Evolutionary conservation across 2,113 vertebrate species (phyloP), one percentile per base, ranked within the genome.

Genomic region (Myrmophylax atrothorax): DNA sequence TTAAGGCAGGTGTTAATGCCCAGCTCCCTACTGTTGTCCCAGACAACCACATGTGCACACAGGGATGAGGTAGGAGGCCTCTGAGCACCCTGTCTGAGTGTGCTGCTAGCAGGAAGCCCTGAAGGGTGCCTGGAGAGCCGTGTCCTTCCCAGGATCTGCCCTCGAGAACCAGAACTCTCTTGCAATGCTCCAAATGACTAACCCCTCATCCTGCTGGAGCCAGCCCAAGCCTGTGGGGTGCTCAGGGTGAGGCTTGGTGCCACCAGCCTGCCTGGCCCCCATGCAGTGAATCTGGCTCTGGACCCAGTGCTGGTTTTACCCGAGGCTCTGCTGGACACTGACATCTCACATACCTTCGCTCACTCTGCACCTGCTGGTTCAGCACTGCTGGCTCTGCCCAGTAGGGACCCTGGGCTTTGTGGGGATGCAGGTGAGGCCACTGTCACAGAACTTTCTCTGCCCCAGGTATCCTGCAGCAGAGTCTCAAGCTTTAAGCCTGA

Each of bases 1-100:
- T 17, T 26, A 37, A 37, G 50, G 79, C 33, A 67, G 23, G 6
- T 40, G 2, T 29, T 25, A 33, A 35, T 40, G 67, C 12, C 42
- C 6, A 4, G 18, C 15, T 63, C 37, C 28, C 31, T 13, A 0
- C 31, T 26, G 6, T 56, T 60, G 35, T 22, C 11, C 24, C 40
- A 23, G 53, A 14, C 22, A 14, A 4, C 15, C 26, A 14, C 15
- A 6, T 5, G 31, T 1, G 3, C 66, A 22, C 4, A 3, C 1
- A 12, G 29, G 70, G 19, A 7, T 13, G 8, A 13, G 8, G 3
- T 15, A 10, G 3, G 74, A 70, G 26, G 14, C 46, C 38, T 37
- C 55, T 4, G 6, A 69, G 56, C 29, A 18, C 24, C 29, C 15
- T 5, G 38, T 23, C 35, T 15, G n/a, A 49, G 38, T 9, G 15